Evolutionary conservation across 1,140 invertebrate species (phyloP), one percentile per base, ranked within the genome.

Genomic region (Apis laboriosa): DNA sequence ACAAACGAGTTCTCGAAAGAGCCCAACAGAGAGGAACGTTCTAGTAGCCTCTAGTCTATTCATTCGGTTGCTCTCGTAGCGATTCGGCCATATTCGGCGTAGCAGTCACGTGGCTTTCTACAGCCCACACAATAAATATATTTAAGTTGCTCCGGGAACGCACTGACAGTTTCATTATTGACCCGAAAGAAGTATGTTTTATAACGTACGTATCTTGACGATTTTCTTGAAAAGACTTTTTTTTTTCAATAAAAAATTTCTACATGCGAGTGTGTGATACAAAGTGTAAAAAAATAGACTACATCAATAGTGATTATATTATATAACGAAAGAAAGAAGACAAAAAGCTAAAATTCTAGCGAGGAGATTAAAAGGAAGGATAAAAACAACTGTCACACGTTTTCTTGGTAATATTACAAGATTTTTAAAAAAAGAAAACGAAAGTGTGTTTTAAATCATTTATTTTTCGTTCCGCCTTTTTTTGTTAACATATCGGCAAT

Each of bases 111-210:
- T 90, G 90, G 84, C 70, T 21, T 9, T 60, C 9, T 55, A 53
- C 87, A 21, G 55, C 61, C 83, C 80, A 84, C 90, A 84, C 88
- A 64, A 75, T 55, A 80, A 77, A 83, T 76, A 86, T 86, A 91
- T 90, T 90, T 88, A 91, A 92, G 87, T 87, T 76, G 83, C 73
- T 63, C 58, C 56, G 34, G 55, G 43, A 34, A 67, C 80, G 84
- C 74, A 61, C 34, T 88, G 89, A 90, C 90, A 92, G 91, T 92
- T 66, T 86, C 77, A 17, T 19, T 84, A 77, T 87, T 61, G 82
- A 81, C 43, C 17, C 49, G n/a, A 1, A 78, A 21, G 43, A 34
- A 58, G 51, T 12, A n/a, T 17, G n/a, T 58, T 2, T 8, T 60
- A 1, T 43, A 60, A 64, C 58, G 53, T 34, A 24, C 61, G 53